Percentiles rank a stretch among this genome's conserved stretches.
Conservation (phyloP, 2,888 invertebrate species). For the Pterostichus niger region DNA sequence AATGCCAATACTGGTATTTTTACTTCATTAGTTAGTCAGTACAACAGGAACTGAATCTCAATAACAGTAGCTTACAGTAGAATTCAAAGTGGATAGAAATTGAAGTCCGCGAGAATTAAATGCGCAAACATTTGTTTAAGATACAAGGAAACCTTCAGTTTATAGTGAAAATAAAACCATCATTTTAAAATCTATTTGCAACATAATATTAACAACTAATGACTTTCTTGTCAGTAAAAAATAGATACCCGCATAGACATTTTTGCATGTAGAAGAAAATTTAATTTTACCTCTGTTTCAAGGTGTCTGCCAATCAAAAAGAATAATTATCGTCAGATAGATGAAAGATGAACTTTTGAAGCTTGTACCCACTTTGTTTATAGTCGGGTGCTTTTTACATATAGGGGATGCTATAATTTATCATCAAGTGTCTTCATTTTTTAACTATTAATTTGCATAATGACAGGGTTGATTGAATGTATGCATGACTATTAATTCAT, state of each 20-base stretch:
- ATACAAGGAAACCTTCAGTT: too few relatives aligned
- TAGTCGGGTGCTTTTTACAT: background rate
- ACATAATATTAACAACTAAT: too few relatives aligned
- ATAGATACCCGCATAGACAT: slow-evolving; percentile 21
- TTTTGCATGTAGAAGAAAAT: background rate
- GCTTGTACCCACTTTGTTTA: background rate
- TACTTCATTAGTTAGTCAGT: too few relatives aligned
- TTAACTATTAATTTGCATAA: background rate
- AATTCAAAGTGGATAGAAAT: too few relatives aligned
- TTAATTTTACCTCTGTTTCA: slow-evolving; percentile 9
- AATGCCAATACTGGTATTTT: too few relatives aligned
- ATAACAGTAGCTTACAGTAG: too few relatives aligned
- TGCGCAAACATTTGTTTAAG: too few relatives aligned
- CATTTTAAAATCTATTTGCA: too few relatives aligned
- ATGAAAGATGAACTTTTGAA: slow-evolving; percentile 36
- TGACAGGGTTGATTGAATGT: background rate
- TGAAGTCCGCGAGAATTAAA: too few relatives aligned
- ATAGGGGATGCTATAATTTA: slow-evolving; percentile 30
- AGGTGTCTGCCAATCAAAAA: slow-evolving; percentile 53
- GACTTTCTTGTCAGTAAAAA: too few relatives aligned
- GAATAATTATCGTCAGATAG: background rate
- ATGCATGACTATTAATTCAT: too few relatives aligned
- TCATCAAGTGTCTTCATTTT: background rate
- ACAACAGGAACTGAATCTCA: too few relatives aligned
- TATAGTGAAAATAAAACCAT: background rate